Percentiles rank a stretch among this genome's conserved stretches.
Evolutionary conservation across 2,113 vertebrate species (phyloP).

Genomic region (Piliocolobus tephrosceles): DNA sequence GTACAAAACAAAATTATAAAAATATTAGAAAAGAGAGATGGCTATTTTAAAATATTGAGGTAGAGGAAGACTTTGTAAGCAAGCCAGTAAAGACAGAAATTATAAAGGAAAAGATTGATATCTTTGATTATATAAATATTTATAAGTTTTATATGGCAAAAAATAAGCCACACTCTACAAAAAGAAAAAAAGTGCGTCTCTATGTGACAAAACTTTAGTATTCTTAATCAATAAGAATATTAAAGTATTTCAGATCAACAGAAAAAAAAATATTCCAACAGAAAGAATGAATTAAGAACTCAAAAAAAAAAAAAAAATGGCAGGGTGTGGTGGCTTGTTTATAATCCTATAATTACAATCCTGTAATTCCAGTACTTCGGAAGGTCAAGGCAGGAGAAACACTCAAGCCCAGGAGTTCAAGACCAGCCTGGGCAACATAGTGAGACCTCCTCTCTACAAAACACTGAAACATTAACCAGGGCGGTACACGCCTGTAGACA

Average conservation of each 20-base stretch:
- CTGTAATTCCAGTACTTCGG: too few relatives aligned
- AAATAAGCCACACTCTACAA: not conserved
- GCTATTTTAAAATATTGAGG: constrained; percentile 31
- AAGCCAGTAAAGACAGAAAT: not conserved
- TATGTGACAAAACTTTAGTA: not conserved
- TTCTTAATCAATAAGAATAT: not conserved
- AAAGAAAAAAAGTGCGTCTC: not conserved
- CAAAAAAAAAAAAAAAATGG: not conserved
- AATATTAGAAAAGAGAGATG: not conserved
- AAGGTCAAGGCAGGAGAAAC: too few relatives aligned
- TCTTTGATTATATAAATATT: constrained; percentile 27
- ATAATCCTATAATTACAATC: too few relatives aligned
- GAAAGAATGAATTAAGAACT: constrained; percentile 2
- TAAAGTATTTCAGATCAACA: not conserved
- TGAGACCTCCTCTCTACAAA: too few relatives aligned
- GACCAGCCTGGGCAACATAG: too few relatives aligned
- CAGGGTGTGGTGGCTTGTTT: too few relatives aligned
- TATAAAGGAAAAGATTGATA: not conserved
- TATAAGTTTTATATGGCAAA: constrained; percentile 4
- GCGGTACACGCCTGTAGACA: too few relatives aligned
- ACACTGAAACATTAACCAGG: too few relatives aligned
- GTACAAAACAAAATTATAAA: constrained; percentile 22
- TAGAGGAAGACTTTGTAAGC: not conserved
- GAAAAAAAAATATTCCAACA: not conserved
- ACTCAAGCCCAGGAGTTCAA: too few relatives aligned